phyloP scores from a whole-genome alignment of 2,113 vertebrate species.

The Otolemur garnettii region DNA sequence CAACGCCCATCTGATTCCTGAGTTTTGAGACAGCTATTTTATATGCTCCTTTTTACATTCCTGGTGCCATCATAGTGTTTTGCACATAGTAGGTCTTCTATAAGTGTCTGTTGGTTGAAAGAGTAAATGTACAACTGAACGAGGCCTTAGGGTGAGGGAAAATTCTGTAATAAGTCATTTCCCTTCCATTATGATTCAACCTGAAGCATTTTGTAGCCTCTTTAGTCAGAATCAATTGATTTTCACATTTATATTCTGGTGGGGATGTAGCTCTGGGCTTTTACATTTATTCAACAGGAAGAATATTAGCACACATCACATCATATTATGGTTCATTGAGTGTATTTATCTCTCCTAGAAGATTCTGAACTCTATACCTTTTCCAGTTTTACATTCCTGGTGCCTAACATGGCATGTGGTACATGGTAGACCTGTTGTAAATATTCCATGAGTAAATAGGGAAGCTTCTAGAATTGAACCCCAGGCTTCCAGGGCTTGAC shows the following conservation, averaged over 20 bases:
- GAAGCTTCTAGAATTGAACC: background rate
- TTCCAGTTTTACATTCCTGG: background rate
- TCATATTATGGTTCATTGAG: background rate
- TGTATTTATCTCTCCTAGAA: background rate
- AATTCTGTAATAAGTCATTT: background rate
- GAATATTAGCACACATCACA: background rate
- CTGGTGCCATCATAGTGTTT: background rate
- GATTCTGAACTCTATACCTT: background rate
- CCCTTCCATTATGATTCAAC: background rate
- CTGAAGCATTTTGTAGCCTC: background rate
- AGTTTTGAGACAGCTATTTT: background rate
- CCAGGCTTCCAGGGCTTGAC: background rate
- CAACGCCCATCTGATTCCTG: background rate
- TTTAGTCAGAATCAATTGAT: conserved; percentile 1
- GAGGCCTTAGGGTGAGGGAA: background rate
- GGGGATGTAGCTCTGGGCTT: background rate
- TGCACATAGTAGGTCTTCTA: background rate
- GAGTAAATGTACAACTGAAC: background rate
- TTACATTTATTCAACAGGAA: background rate
- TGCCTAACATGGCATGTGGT: background rate
- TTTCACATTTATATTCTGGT: conserved; percentile 34
- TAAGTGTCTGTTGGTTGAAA: background rate
- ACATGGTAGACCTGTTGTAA: background rate
- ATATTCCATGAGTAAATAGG: background rate
- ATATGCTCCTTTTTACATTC: background rate